These are phyloP conservation scores for Halcyon malimbica DNA, from an alignment of 2,113 vertebrate genomes.

Conservation along the genomic window DNA sequence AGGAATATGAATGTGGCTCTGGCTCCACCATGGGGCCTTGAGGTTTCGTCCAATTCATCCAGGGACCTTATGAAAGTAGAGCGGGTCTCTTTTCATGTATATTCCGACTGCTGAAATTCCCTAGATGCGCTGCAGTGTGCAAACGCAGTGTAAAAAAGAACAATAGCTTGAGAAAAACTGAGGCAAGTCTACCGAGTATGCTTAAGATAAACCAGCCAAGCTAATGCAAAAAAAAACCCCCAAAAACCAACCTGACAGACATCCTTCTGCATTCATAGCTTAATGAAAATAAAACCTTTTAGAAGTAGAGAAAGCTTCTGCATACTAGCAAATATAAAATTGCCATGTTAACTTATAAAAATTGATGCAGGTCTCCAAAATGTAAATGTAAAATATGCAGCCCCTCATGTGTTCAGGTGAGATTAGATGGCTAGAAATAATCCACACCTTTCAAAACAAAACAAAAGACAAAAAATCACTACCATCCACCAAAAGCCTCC, in stretches of 20 bases:
- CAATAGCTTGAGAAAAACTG: constrained; percentile 79
- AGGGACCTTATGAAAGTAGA: constrained; percentile 84
- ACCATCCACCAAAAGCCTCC: not conserved
- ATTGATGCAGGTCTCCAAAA: not conserved
- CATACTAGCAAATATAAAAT: not conserved
- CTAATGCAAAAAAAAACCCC: constrained; percentile 11
- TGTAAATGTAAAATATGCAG: not conserved
- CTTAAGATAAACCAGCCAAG: constrained; percentile 50
- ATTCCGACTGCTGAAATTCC: constrained; percentile 82
- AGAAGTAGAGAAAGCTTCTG: not conserved
- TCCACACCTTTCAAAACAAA: not conserved
- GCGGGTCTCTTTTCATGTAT: constrained; percentile 84
- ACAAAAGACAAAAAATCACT: not conserved
- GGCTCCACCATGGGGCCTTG: constrained; percentile 78
- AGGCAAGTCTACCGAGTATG: constrained; percentile 62
- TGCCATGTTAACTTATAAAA: not conserved
- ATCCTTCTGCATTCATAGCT: constrained; percentile 19
- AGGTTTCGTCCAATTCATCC: constrained; percentile 81
- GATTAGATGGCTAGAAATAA: not conserved
- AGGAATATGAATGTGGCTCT: constrained; percentile 78
- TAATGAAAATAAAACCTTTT: constrained; percentile 59
- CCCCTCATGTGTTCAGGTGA: not conserved
- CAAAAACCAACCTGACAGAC: not conserved
- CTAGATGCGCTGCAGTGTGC: constrained; percentile 76
- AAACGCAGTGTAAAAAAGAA: constrained; percentile 77